Percentiles rank a stretch among this genome's conserved stretches.
Evolutionary conservation across 2,797 vertebrate genomes (phyloP).

Genomic region (Cetoscarus ocellatus): DNA sequence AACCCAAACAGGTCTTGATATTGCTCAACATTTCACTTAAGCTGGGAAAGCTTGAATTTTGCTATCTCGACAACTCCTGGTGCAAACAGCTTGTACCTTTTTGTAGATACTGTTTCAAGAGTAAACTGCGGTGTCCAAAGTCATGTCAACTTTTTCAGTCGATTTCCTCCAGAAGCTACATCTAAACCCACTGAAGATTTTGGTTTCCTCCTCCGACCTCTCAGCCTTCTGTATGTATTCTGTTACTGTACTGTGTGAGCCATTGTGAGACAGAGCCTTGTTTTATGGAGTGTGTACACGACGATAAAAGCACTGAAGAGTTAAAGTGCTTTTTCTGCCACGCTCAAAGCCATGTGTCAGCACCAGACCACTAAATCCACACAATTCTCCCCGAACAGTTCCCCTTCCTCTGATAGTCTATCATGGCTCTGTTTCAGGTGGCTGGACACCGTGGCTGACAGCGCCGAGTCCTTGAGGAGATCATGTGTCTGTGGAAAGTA

Average conservation of each 20-base stretch:
- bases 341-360: constrained; percentile 84
- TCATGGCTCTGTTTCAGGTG: constrained; percentile 83
- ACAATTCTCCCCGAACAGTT: constrained; percentile 77
- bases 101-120: no score
- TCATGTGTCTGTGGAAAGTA: constrained; percentile 83
- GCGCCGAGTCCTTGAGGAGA: constrained; percentile 84
- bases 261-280: constrained; percentile 45
- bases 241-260: constrained; percentile 44
- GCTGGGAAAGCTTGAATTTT: no score
- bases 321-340: constrained; percentile 84
- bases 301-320: constrained; percentile 83
- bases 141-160: neutral
- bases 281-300: constrained; percentile 81
- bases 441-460: constrained; percentile 81
- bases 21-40: no score
- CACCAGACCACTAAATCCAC: constrained; percentile 82
- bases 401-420: constrained; percentile 80
- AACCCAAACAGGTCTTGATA: no score
- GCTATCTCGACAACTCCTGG: no score
- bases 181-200: constrained; percentile 6
- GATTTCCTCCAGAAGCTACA: constrained; percentile 10
- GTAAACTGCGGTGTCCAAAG: no score
- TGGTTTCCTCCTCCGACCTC: constrained; percentile 21
- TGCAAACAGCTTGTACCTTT: no score
- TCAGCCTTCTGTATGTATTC: constrained; percentile 26